phyloP scores from a whole-genome alignment of 2,888 invertebrate genomes.

The Coenonympha glycerion region DNA sequence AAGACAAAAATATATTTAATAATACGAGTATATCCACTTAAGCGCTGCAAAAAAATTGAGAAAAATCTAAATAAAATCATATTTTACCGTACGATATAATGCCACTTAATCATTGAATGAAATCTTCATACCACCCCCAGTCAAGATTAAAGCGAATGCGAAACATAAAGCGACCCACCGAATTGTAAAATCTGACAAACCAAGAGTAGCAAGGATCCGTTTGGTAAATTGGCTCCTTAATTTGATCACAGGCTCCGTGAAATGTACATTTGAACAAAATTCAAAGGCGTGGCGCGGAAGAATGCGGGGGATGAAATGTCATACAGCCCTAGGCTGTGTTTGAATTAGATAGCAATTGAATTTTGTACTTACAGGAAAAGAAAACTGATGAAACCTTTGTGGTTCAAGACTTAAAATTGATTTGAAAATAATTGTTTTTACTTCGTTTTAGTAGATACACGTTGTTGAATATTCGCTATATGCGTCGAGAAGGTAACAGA shows the following conservation, averaged over 20 bases:
- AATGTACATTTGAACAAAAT: constrained; percentile 36
- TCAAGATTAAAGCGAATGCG: constrained; percentile 10
- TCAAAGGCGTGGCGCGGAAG: constrained; percentile 21
- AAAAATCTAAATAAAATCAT: not conserved
- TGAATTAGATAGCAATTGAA: constrained; percentile 64
- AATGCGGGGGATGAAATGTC: constrained; percentile 40
- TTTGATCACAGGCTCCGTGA: constrained; percentile 35
- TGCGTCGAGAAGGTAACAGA: too few relatives aligned
- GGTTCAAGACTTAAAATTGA: too few relatives aligned
- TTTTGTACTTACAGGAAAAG: constrained; percentile 36
- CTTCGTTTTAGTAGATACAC: too few relatives aligned
- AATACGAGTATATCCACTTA: too few relatives aligned
- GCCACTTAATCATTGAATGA: not conserved
- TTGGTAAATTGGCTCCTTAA: constrained; percentile 34
- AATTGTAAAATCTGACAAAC: constrained; percentile 23
- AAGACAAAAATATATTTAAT: too few relatives aligned
- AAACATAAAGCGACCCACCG: constrained; percentile 12
- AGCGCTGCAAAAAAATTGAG: not conserved
- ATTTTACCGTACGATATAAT: not conserved
- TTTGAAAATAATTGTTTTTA: too few relatives aligned
- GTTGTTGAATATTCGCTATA: too few relatives aligned
- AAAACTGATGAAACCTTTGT: constrained; percentile 35
- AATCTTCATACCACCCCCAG: constrained; percentile 4
- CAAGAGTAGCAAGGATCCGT: constrained; percentile 21
- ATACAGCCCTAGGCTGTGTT: constrained; percentile 41